phyloP scores from a whole-genome alignment of 2,888 invertebrate genomes.

The Nysson spinosus region DNA sequence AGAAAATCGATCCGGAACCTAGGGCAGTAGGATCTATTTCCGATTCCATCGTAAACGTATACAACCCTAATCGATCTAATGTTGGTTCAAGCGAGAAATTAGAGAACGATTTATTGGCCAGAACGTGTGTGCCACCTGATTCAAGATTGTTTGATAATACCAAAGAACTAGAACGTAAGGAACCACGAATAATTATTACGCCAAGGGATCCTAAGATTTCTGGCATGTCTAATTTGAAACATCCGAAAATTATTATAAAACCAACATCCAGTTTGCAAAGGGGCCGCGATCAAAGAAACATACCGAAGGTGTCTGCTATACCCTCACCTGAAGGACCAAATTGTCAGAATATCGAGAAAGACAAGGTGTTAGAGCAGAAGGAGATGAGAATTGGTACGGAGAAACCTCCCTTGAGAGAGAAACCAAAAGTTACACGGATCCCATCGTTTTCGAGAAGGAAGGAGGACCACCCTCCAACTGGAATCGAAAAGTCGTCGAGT shows the following conservation, averaged over 20 bases:
- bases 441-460: conserved; percentile 66
- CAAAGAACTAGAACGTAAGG: conserved; percentile 70
- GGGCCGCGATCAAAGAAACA: conserved; percentile 65
- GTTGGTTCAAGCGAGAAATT: conserved; percentile 12
- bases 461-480: conserved; percentile 50
- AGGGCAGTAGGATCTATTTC: conserved; percentile 2
- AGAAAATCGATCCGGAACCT: conserved; percentile 44
- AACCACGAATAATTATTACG: conserved; percentile 82
- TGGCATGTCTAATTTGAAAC: conserved; percentile 57
- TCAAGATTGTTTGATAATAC: background rate
- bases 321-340: conserved; percentile 67
- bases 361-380: conserved; percentile 45
- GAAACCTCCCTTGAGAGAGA: conserved; percentile 67
- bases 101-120: background rate
- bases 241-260: conserved; percentile 75
- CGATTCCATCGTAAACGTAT: background rate
- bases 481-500: conserved; percentile 30
- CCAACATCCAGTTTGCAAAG: conserved; percentile 68
- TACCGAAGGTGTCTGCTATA: conserved; percentile 72
- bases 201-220: conserved; percentile 79
- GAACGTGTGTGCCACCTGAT: background rate
- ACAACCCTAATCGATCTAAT: background rate
- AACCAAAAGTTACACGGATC: conserved; percentile 69
- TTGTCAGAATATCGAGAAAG: conserved; percentile 55
- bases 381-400: conserved; percentile 31